These are phyloP conservation scores for Nephotettix cincticeps DNA, from an alignment of 1,140 invertebrate species.

Conservation along the genomic window DNA sequence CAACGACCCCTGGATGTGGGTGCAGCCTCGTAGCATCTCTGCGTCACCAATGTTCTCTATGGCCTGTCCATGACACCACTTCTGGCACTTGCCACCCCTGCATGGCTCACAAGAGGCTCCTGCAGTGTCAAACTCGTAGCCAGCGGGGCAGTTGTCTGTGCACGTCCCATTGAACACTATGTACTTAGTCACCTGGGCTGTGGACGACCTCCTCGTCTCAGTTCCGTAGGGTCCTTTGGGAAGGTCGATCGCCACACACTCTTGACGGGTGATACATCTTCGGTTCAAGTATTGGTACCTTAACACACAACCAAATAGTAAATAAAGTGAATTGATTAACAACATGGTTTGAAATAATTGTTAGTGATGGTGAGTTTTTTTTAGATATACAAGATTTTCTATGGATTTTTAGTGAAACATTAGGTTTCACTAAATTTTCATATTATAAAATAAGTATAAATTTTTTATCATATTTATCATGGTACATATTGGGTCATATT, in stretches of 20 bases:
- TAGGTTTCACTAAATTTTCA: too few relatives aligned
- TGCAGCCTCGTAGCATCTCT: conserved; percentile 79
- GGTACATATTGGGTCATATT: too few relatives aligned
- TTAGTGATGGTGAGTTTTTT: too few relatives aligned
- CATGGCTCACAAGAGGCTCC: conserved; percentile 13
- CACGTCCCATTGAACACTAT: conserved; percentile 62
- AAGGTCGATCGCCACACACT: conserved; percentile 63
- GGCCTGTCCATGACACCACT: conserved; percentile 63
- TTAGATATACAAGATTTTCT: too few relatives aligned
- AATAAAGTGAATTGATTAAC: too few relatives aligned
- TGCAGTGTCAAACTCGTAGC: conserved; percentile 49
- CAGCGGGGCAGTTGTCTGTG: conserved; percentile 70
- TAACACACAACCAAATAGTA: too few relatives aligned
- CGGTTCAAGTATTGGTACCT: conserved; percentile 59
- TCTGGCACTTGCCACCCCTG: conserved; percentile 53
- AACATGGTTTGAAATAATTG: too few relatives aligned
- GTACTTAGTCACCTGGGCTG: conserved; percentile 1
- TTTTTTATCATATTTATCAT: too few relatives aligned
- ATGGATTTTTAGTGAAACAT: too few relatives aligned
- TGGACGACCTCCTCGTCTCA: background rate
- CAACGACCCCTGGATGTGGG: conserved; percentile 72
- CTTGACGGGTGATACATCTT: conserved; percentile 70
- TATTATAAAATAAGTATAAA: too few relatives aligned
- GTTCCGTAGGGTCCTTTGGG: background rate
- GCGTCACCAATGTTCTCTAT: conserved; percentile 74